These are phyloP conservation scores for Vultur gryphus DNA, from an alignment of 2,797 vertebrate genomes.

Conservation along the genomic window DNA sequence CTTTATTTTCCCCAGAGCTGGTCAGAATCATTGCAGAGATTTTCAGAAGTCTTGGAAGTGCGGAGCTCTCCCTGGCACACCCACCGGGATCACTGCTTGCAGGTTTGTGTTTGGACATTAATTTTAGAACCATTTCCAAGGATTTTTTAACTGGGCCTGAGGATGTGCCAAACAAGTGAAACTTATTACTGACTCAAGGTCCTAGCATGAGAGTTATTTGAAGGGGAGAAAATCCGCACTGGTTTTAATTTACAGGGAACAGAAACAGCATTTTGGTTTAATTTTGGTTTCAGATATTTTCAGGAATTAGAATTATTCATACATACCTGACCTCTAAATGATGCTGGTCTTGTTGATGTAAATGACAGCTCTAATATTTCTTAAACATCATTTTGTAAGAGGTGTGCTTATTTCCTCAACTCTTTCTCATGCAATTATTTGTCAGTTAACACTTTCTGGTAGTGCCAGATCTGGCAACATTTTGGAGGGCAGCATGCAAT, in stretches of 20 bases:
- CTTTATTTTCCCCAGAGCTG: background rate
- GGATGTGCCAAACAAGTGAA: conserved; percentile 27
- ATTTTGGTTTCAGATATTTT: background rate
- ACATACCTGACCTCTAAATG: background rate
- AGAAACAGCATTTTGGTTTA: background rate
- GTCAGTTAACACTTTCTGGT: background rate
- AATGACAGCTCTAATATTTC: background rate
- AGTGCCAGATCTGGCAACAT: background rate
- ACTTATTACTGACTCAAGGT: background rate
- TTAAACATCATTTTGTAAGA: background rate
- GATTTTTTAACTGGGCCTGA: background rate
- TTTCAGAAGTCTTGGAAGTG: background rate
- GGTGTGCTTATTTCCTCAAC: background rate
- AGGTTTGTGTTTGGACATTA: background rate
- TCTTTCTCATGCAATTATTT: background rate
- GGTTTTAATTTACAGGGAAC: background rate
- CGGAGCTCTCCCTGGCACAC: background rate
- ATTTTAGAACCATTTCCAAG: conserved; percentile 20
- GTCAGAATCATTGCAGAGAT: background rate
- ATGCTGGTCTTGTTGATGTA: background rate
- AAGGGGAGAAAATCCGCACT: background rate
- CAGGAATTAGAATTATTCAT: background rate
- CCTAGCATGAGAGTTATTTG: background rate
- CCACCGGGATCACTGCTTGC: background rate
- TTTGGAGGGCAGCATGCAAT: background rate